These are phyloP conservation scores for Chascanopsetta lugubris DNA, from an alignment of 2,113 vertebrate genomes.

Conservation along the genomic window DNA sequence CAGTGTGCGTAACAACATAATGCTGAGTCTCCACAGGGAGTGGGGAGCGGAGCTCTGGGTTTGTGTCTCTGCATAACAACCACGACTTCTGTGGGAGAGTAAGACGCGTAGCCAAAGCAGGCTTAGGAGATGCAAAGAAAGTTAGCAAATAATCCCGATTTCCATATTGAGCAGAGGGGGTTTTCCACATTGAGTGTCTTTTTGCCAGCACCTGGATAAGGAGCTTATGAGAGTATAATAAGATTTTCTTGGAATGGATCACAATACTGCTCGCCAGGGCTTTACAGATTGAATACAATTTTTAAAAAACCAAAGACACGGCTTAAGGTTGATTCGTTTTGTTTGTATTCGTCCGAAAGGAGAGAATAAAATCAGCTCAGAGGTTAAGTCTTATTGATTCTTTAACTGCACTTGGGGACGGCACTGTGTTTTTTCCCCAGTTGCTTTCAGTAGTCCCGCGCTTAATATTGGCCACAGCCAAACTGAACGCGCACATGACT, in stretches of 20 bases:
- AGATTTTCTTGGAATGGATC: constrained; percentile 29
- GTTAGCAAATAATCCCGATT: constrained; percentile 31
- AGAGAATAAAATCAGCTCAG: constrained; percentile 35
- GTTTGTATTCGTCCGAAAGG: constrained; percentile 45
- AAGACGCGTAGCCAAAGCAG: constrained; percentile 26
- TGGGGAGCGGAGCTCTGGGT: constrained; percentile 35
- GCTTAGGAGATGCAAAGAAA: constrained; percentile 26
- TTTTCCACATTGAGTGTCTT: constrained; percentile 32
- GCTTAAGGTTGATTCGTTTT: constrained; percentile 55
- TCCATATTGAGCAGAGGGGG: constrained; percentile 26
- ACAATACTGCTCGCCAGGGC: constrained; percentile 20
- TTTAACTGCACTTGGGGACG: constrained; percentile 25
- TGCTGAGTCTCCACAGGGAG: constrained; percentile 49
- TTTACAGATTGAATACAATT: constrained; percentile 28
- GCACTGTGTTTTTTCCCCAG: constrained; percentile 37
- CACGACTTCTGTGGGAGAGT: constrained; percentile 1
- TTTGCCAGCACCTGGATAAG: constrained; percentile 47
- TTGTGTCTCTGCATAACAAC: neutral
- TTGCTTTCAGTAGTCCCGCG: constrained; percentile 57
- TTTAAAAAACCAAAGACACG: constrained; percentile 36
- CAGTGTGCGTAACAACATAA: neutral
- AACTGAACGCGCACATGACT: constrained; percentile 59
- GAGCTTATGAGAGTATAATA: constrained; percentile 46
- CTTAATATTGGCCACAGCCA: constrained; percentile 52
- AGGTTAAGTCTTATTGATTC: constrained; percentile 48